These are phyloP conservation scores for Malacoraja senta DNA, from an alignment of 2,797 vertebrate species.

Conservation along the genomic window DNA sequence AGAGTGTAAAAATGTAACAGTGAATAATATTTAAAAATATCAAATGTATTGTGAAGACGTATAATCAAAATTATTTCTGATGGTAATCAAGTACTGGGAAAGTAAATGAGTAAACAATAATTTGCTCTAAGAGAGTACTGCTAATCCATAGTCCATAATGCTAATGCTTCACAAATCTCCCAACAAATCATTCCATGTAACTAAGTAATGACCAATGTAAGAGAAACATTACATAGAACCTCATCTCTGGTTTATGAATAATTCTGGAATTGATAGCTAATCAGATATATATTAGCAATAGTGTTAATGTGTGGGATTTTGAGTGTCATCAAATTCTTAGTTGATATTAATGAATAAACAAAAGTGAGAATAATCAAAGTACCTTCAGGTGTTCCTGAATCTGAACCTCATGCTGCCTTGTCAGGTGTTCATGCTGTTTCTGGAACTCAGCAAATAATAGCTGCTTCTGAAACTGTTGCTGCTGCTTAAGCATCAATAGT, in stretches of 20 bases:
- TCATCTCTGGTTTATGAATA: not conserved
- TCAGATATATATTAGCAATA: not conserved
- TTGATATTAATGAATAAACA: not conserved
- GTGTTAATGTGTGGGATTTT: not conserved
- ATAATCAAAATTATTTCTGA: not conserved
- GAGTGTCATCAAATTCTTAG: not conserved
- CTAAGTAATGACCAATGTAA: not conserved
- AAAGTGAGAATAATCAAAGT: not conserved
- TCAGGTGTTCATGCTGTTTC: constrained; percentile 90
- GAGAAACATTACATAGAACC: not conserved
- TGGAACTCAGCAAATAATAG: constrained; percentile 93
- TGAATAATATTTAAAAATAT: not conserved
- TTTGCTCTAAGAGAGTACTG: not conserved
- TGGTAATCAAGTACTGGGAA: not conserved
- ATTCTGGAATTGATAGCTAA: not conserved
- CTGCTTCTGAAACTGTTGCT: constrained; percentile 92
- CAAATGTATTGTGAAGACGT: not conserved
- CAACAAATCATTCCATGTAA: not conserved
- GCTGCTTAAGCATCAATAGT: constrained; percentile 82
- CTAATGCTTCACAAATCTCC: not conserved
- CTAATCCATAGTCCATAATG: too few relatives aligned
- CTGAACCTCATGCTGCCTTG: constrained; percentile 86
- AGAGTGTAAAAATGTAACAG: not conserved
- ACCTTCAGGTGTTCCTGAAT: constrained; percentile 93
- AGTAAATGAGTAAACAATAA: not conserved